phyloP scores from a whole-genome alignment of 2,113 vertebrate genomes.

The Esox niger region DNA sequence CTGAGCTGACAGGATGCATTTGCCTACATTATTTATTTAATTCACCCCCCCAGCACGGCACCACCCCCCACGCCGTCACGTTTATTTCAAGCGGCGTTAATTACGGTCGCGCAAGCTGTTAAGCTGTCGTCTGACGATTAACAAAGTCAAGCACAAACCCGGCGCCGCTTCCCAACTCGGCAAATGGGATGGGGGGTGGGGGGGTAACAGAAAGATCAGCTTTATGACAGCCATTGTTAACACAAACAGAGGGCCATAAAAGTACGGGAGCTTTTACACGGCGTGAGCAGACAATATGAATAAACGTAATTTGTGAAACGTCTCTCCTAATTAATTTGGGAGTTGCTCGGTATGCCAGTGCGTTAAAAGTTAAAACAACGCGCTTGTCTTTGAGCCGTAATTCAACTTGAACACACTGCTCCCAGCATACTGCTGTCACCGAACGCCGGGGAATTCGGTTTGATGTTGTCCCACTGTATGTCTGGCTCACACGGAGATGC shows the following conservation, averaged over 20 bases:
- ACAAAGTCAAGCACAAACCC: constrained; percentile 67
- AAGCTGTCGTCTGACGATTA: constrained; percentile 72
- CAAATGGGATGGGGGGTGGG: constrained; percentile 55
- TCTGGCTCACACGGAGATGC: constrained; percentile 32
- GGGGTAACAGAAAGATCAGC: constrained; percentile 37
- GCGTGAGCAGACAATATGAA: constrained; percentile 61
- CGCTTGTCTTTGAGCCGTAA: constrained; percentile 41
- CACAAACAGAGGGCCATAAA: constrained; percentile 53
- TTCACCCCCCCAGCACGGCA: constrained; percentile 17
- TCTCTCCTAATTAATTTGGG: constrained; percentile 70
- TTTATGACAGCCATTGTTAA: constrained; percentile 66
- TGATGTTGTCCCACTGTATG: constrained; percentile 45
- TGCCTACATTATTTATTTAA: constrained; percentile 71
- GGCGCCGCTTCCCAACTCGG: constrained; percentile 49
- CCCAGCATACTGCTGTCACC: constrained; percentile 52
- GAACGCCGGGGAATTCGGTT: constrained; percentile 34
- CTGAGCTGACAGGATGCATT: constrained; percentile 66
- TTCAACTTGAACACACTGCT: constrained; percentile 49
- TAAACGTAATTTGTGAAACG: constrained; percentile 66
- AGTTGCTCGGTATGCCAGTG: constrained; percentile 31
- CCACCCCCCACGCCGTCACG: constrained; percentile 35
- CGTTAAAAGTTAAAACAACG: constrained; percentile 64
- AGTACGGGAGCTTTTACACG: constrained; percentile 45
- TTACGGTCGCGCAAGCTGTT: constrained; percentile 72
- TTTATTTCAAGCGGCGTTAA: constrained; percentile 72